Base-by-base conservation (phyloP, 2,888 invertebrate species). In the Acrobeloides nanus region DNA sequence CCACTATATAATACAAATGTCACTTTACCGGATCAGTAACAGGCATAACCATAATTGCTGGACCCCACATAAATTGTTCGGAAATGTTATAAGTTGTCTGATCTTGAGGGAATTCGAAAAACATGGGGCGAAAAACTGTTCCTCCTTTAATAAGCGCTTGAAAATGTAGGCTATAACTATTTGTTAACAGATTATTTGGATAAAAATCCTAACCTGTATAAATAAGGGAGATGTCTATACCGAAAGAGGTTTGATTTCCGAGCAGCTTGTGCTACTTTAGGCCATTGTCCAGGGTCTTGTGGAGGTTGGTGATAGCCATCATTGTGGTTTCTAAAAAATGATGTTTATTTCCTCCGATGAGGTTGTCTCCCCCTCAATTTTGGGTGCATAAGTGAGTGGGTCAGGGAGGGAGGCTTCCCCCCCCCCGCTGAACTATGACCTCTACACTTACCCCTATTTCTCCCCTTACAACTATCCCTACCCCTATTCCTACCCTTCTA, bases 251-350 rank as follows among this genome's bases (percentile, higher is more conserved):
- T 66, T 1, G 69, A 64, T 32, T 60, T 48, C 23, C 55, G 55
- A 1, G 67, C 57, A 4, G 68, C 69, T 6, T 53, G 57, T 12
- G 68, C 59, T 0, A 69, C 69, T 1, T 55, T 48, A 4, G 64
- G 62, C 70, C 70, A 72, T 15, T 53, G 48, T 1, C 66, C 62
- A 6, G 72, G 72, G 47, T 69, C 68, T 40, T 72, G 72, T 0
- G 59, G 50, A 0, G 56, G 55, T 0, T 46, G 27, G 17, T 50
- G 58, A 26, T 51, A 58, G 23, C 53, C 49, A 4, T 51, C 51
- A 51, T 71, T 71, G 55, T 72, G 72, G 51, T 71, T 72, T 45
- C 72, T 60, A 37, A 60, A 61, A 48, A 82, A 71, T n/a, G n/a
- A n/a, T n/a, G n/a, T n/a, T n/a, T n/a, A n/a, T n/a, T n/a, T n/a